These are phyloP conservation scores for Malacoraja senta DNA, from an alignment of 2,797 vertebrate species.

Conservation along the genomic window DNA sequence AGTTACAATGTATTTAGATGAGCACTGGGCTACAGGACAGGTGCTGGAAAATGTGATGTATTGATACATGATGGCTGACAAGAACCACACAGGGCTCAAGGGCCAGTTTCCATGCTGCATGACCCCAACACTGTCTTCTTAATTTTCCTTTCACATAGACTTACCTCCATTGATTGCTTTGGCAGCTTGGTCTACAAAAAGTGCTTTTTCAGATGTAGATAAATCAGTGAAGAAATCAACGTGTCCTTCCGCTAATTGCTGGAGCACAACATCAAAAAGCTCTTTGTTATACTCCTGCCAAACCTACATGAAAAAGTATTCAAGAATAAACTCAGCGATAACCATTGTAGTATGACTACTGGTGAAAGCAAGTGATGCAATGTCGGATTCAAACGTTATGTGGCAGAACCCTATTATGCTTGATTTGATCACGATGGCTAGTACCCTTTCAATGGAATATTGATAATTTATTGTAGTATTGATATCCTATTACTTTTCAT, in stretches of 20 bases:
- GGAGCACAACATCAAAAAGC: conserved; percentile 43
- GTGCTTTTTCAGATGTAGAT: conserved; percentile 43
- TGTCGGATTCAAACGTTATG: background rate
- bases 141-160: background rate
- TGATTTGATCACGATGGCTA: too few species aligned
- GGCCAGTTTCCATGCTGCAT: background rate
- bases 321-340: background rate
- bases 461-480: too few species aligned
- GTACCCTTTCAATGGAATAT: too few species aligned
- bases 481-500: too few species aligned
- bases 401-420: too few species aligned
- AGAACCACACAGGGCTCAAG: too few species aligned
- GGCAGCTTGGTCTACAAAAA: conserved; percentile 44
- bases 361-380: background rate
- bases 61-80: too few species aligned
- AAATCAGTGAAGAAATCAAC: conserved; percentile 43
- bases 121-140: background rate
- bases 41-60: too few species aligned
- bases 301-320: background rate
- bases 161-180: conserved; percentile 43
- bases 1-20: too few species aligned
- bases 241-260: conserved; percentile 44
- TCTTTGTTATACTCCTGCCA: conserved; percentile 5
- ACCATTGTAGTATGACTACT: background rate
- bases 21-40: too few species aligned